phyloP scores from a whole-genome alignment of 92 coral and sea anemone genomes.

The Porites lobata region DNA sequence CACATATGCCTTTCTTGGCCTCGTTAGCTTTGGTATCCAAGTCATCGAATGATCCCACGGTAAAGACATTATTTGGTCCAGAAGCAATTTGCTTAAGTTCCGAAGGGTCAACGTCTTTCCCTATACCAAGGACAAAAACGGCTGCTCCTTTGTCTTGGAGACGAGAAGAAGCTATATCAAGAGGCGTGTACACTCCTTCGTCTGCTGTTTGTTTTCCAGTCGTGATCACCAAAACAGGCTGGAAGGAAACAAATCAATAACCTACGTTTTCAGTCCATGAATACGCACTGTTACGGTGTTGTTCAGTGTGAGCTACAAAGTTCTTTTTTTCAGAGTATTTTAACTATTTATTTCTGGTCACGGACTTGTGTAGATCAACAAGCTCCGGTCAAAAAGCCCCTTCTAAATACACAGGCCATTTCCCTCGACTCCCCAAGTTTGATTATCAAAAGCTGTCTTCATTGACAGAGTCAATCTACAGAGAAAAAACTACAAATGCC shows the following conservation, averaged over 20 bases:
- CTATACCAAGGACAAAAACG: slow-evolving; percentile 65
- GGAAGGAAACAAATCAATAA: background rate
- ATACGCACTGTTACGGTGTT: background rate
- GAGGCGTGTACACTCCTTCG: slow-evolving; percentile 43
- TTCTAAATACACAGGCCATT: background rate
- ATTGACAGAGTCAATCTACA: no score
- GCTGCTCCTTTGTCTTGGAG: slow-evolving; percentile 53
- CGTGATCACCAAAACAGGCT: slow-evolving; percentile 63
- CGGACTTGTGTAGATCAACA: background rate
- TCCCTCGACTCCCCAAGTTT: background rate
- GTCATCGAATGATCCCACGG: slow-evolving; percentile 39
- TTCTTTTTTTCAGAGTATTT: no score
- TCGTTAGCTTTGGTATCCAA: slow-evolving; percentile 45
- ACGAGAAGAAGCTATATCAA: slow-evolving; percentile 40
- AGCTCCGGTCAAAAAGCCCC: background rate
- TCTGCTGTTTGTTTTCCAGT: slow-evolving; percentile 70
- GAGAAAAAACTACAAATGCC: no score
- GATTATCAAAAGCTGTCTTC: background rate
- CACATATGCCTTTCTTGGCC: slow-evolving; percentile 44
- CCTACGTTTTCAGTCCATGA: background rate
- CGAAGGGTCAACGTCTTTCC: slow-evolving; percentile 24
- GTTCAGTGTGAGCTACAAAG: background rate
- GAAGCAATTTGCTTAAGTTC: slow-evolving; percentile 68
- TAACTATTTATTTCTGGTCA: background rate
- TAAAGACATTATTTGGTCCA: slow-evolving; percentile 25